Evolutionary conservation across 2,888 invertebrate genomes (phyloP).

Genomic region (Hipparchia sbordonii): DNA sequence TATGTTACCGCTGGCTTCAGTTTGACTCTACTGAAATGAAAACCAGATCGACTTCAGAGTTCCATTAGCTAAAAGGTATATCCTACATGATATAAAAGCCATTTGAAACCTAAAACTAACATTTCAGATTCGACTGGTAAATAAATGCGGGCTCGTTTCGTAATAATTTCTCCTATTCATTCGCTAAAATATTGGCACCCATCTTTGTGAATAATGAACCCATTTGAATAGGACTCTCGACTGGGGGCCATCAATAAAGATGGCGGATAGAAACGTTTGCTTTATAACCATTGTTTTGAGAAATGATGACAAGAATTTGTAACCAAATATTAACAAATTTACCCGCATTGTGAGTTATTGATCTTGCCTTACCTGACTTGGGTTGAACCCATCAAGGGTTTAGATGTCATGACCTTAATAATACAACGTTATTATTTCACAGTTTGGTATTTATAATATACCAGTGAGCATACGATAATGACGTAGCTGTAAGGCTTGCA

Average conservation of each 20-base stretch:
- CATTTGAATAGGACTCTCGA: conserved; percentile 57
- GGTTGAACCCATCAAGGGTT: not conserved
- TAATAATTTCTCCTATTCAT: conserved; percentile 72
- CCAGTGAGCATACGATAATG: not conserved
- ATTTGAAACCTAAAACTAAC: conserved; percentile 1
- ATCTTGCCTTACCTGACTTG: not conserved
- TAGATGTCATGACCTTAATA: not conserved
- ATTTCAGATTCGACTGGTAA: conserved; percentile 3
- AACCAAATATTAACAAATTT: conserved; percentile 1
- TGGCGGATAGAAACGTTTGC: conserved; percentile 19
- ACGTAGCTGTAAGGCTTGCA: no score
- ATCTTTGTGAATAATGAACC: conserved; percentile 68
- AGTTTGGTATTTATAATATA: not conserved
- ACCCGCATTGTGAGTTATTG: not conserved
- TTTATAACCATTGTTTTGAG: conserved; percentile 6
- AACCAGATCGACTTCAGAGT: not conserved
- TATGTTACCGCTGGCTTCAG: not conserved
- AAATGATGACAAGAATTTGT: conserved; percentile 1
- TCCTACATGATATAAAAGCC: not conserved
- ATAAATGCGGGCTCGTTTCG: conserved; percentile 58
- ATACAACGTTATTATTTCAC: conserved; percentile 3
- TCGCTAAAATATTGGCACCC: conserved; percentile 65
- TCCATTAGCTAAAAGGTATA: not conserved
- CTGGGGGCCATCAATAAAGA: conserved; percentile 28
- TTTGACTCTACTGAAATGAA: not conserved